Evolutionary conservation across 1,140 invertebrate species (phyloP).

Genomic region (Anoplolepis gracilipes): DNA sequence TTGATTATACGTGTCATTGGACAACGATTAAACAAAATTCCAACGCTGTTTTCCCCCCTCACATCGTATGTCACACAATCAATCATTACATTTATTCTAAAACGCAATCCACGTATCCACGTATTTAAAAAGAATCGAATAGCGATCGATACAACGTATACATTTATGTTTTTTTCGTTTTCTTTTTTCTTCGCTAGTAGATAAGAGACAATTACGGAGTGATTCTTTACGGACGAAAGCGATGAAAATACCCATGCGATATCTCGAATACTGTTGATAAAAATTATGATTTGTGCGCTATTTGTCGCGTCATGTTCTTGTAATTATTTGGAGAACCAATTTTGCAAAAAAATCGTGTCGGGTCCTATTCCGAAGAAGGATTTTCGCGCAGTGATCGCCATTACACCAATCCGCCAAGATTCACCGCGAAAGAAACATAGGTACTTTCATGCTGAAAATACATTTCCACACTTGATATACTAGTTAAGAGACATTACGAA

Average conservation of each 20-base stretch:
- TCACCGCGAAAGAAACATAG: slow-evolving; percentile 28
- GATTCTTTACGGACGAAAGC: slow-evolving; percentile 27
- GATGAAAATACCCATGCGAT: slow-evolving; percentile 51
- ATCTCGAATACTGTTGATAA: slow-evolving; percentile 40
- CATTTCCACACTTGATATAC: slow-evolving; percentile 27
- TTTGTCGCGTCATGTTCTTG: neutral
- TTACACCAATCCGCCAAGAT: neutral
- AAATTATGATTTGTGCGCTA: slow-evolving; percentile 1
- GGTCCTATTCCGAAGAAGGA: neutral
- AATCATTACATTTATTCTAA: slow-evolving; percentile 45
- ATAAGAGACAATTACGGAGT: slow-evolving; percentile 44
- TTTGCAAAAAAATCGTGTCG: slow-evolving; percentile 16
- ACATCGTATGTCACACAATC: slow-evolving; percentile 19
- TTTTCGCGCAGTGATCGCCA: neutral
- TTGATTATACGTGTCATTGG: slow-evolving; percentile 4
- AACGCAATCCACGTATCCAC: slow-evolving; percentile 38
- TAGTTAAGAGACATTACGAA: slow-evolving; percentile 38
- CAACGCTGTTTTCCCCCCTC: neutral
- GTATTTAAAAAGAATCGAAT: slow-evolving; percentile 43
- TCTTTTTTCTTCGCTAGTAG: slow-evolving; percentile 41
- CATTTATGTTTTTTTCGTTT: slow-evolving; percentile 46
- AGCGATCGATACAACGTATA: slow-evolving; percentile 34
- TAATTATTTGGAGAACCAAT: neutral
- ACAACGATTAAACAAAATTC: slow-evolving; percentile 7
- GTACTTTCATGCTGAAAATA: slow-evolving; percentile 54